Base-by-base conservation (phyloP, 2,888 invertebrate species). In the Xestia sexstrigata region DNA sequence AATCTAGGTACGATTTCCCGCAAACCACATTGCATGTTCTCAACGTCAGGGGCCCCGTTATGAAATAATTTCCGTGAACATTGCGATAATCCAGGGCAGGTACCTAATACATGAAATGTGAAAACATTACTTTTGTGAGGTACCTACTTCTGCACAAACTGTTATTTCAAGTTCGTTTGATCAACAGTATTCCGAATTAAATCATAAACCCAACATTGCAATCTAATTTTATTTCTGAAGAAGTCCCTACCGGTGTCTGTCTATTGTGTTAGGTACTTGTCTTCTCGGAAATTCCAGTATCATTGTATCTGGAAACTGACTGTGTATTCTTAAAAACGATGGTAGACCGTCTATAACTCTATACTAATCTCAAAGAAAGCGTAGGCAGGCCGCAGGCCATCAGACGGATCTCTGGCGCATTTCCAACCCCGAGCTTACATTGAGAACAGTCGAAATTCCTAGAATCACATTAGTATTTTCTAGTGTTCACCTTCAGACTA, bases 391-490 rank as follows among this genome's bases (percentile, higher is more conserved):
- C 35, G 78, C 52, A 60, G 49, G 15, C 52, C 42, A 83, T 62
- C 30, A 63, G 49, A 0, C 17, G 23, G 15, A 72, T 79, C 5
- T 58, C 63, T 84, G 82, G 76, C 81, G 69, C 8, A 9, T 9
- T 42, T 52, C 77, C 77, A 82, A 70, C 45, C 15, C 26, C 1
- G 23, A 42, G 30, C n/a, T 52, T 23, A 39, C 15, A 68, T 55
- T 62, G 15, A 58, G 62, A 81, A 66, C 52, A 47, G 35, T 49
- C n/a, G 8, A 17, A 45, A 74, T 85, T 82, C 82, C 39, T 11
- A 82, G 83, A 79, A 84, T 47, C 47, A n/a, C 47, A 67, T 49
- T 45, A 58, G 39, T n/a, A 52, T 63, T 71, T 74, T 71, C 45
- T n/a, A 70, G 62, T 13, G 15, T 69, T 66, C 72, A 70, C 67